These are phyloP conservation scores for Maniola jurtina DNA, from an alignment of 1,140 invertebrate species.

Conservation along the genomic window DNA sequence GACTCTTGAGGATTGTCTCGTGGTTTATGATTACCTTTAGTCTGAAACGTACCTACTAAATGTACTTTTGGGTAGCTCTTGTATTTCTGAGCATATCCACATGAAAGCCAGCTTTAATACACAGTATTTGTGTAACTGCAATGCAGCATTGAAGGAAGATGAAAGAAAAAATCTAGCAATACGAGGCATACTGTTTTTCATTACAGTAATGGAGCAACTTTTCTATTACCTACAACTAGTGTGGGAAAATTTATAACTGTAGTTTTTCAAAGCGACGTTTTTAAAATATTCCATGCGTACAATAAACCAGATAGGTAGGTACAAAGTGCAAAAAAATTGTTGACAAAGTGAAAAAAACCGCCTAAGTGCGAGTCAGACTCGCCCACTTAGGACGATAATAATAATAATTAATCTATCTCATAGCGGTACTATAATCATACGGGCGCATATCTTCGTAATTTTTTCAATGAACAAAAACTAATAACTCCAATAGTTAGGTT, in stretches of 20 bases:
- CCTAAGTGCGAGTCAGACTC: too few species aligned
- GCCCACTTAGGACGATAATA: too few species aligned
- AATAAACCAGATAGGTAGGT: background rate
- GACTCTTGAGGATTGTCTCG: too few species aligned
- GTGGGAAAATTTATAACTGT: conserved; percentile 4
- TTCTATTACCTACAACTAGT: conserved; percentile 12
- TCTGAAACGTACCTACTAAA: background rate
- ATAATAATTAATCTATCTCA: too few species aligned
- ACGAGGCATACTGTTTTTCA: conserved; percentile 13
- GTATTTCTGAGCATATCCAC: background rate
- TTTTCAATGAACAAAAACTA: too few species aligned
- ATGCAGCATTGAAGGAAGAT: conserved; percentile 15
- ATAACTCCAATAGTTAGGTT: too few species aligned
- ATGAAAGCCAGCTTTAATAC: background rate
- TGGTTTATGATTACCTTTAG: too few species aligned
- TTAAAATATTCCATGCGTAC: conserved; percentile 7
- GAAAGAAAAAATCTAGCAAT: conserved; percentile 22
- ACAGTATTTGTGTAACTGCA: conserved; percentile 20
- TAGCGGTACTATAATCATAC: too few species aligned
- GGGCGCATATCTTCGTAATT: too few species aligned
- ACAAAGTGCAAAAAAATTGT: background rate
- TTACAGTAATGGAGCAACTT: conserved; percentile 21
- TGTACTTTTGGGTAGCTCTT: background rate
- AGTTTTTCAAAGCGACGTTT: conserved; percentile 8
- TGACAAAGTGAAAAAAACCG: background rate